Evolutionary conservation across 2,888 invertebrate genomes (phyloP), one percentile per base, ranked within the genome.

Genomic region (Orthonychiurus folsomi): DNA sequence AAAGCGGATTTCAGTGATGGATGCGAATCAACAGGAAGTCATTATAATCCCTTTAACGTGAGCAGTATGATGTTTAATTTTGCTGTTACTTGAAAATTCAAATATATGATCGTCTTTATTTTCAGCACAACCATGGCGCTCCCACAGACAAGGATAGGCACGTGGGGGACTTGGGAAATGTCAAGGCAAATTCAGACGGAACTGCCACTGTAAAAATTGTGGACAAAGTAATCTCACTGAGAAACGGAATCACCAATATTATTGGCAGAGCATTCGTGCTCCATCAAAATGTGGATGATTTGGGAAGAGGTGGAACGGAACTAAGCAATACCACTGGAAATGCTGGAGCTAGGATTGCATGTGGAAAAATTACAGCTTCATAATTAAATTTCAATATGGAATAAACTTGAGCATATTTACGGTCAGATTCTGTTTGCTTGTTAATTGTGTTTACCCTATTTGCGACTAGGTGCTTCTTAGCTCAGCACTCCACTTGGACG

Each of bases 1-100:
- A 95, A 92, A 76, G 96, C 95, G 0, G 95, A 95, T 79, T 91
- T 89, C 76, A 93, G 93, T 26, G 93, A 95, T 76, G 92, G 80
- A 1, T 96, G 96, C 78, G 89, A 87, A n/a, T 92, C 92, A 48
- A 93, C 95, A 37, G 96, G n/a, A n/a, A n/a, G n/a, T 0, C 96
- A 96, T 79, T 96, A 90, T 80, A 96, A 96, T 79, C 95, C 95
- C 0, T 71, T 77, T 56, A 84, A 84, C 20, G 82, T 83, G 73
- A n/a, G n/a, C n/a, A n/a, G n/a, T n/a, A n/a, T n/a, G n/a, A n/a
- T n/a, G n/a, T n/a, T n/a, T n/a, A n/a, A n/a, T n/a, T n/a, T n/a
- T n/a, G n/a, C n/a, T n/a, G n/a, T n/a, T n/a, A n/a, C n/a, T n/a
- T n/a, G n/a, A n/a, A n/a, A n/a, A n/a, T n/a, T n/a, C n/a, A n/a